Evolutionary conservation across 2,797 vertebrate genomes (phyloP).

Genomic region (Amphiprion clarkii): DNA sequence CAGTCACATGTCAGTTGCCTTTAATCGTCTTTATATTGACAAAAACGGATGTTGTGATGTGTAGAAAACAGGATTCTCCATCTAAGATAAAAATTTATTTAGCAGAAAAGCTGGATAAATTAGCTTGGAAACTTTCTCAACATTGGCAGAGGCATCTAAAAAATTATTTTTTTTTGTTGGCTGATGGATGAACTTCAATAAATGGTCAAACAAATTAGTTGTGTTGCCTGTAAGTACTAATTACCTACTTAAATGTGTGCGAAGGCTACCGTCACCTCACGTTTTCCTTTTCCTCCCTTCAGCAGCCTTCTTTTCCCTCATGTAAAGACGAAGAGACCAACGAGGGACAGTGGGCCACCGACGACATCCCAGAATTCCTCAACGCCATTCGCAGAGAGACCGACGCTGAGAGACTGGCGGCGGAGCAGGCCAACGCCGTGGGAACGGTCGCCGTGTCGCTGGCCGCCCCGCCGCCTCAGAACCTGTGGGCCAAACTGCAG

Average conservation of each 20-base stretch:
- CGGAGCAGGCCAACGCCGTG: conserved; percentile 38
- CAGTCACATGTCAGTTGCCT: no score
- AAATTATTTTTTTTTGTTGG: no score
- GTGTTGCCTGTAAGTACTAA: no score
- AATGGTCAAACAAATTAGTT: no score
- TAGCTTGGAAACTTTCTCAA: no score
- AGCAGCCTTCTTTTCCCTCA: conserved; percentile 2
- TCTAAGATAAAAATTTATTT: no score
- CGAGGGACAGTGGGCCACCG: conserved; percentile 88
- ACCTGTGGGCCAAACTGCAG: conserved; percentile 87
- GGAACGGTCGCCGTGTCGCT: conserved; percentile 86
- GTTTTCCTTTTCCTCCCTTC: neutral
- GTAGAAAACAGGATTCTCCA: no score
- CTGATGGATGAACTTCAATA: no score
- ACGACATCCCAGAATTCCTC: conserved; percentile 92
- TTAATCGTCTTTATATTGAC: neutral
- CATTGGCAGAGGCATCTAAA: no score
- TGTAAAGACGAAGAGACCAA: conserved; percentile 54
- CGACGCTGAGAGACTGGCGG: conserved; percentile 61
- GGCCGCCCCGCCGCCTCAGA: conserved; percentile 86
- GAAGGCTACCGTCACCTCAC: neutral
- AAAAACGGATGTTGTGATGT: no score
- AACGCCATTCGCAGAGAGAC: conserved; percentile 87
- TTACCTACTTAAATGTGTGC: no score
- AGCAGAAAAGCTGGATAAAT: no score